A percentile compares a stretch with the other conserved stretches of the same genome.
Evolutionary conservation across 1,140 invertebrate genomes (phyloP).

Genomic region (Drosophila miranda): DNA sequence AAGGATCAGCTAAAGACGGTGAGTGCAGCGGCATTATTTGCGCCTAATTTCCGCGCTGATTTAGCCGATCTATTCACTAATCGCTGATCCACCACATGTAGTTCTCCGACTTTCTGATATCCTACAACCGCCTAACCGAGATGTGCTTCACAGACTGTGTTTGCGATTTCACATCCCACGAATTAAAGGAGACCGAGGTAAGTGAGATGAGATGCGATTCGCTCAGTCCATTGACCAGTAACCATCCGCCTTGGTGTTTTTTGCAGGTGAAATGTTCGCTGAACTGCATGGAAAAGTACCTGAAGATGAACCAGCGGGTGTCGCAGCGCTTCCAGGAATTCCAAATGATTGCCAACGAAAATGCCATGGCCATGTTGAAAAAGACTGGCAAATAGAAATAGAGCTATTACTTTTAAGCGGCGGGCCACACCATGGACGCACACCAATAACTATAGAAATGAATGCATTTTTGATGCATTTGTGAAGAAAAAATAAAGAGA

Average conservation of each 20-base stretch:
- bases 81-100: constrained; percentile 82
- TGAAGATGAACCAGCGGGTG: constrained; percentile 96
- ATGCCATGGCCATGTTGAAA: constrained; percentile 90
- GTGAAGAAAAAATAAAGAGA: constrained; percentile 41
- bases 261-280: constrained; percentile 92
- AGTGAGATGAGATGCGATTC: constrained; percentile 36
- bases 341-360: constrained; percentile 95
- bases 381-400: constrained; percentile 83
- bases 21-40: constrained; percentile 54
- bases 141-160: constrained; percentile 96
- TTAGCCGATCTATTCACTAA: neutral
- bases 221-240: neutral
- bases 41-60: neutral
- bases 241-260: too few species aligned
- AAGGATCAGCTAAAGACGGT: constrained; percentile 90
- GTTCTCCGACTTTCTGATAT: constrained; percentile 96
- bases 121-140: constrained; percentile 97
- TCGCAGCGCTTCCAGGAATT: constrained; percentile 97
- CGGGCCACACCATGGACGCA: neutral
- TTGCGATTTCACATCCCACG: constrained; percentile 94
- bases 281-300: constrained; percentile 97
- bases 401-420: constrained; percentile 8
- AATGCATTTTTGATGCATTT: constrained; percentile 71
- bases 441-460: too few species aligned
- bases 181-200: constrained; percentile 90